These are phyloP conservation scores for Gymnoscopelus braueri DNA, from an alignment of 2,797 vertebrate species.

Conservation along the genomic window DNA sequence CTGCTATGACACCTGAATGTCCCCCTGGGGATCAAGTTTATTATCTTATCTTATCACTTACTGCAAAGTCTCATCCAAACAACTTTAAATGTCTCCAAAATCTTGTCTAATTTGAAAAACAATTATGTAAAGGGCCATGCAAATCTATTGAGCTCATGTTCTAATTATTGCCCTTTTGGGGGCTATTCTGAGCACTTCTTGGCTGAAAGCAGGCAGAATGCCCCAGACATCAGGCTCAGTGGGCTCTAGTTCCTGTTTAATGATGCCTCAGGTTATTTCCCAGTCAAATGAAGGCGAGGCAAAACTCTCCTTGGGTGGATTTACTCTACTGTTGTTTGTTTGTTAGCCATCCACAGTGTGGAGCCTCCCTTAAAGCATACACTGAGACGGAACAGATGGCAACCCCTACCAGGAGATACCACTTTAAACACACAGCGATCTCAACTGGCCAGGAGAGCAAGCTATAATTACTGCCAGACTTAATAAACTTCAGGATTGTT, in stretches of 20 bases:
- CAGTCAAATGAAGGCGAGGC: conserved; percentile 83
- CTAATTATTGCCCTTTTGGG: conserved; percentile 39
- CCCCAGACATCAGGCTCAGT: conserved; percentile 39
- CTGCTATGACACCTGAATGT: no score
- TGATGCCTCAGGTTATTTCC: conserved; percentile 77
- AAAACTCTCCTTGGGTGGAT: conserved; percentile 50
- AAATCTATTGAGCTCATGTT: conserved; percentile 23
- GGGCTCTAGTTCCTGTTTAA: conserved; percentile 70
- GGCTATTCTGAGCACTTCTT: conserved; percentile 37
- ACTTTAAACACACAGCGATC: conserved; percentile 61
- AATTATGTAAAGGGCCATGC: conserved; percentile 24
- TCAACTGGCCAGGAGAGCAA: conserved; percentile 35
- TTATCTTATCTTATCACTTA: no score
- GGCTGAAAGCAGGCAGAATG: conserved; percentile 43
- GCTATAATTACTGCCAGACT: conserved; percentile 56
- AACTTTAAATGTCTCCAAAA: conserved; percentile 26
- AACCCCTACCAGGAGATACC: conserved; percentile 62
- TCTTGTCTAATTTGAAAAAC: conserved; percentile 34
- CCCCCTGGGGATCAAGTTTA: no score
- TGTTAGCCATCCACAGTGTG: conserved; percentile 62
- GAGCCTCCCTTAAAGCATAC: conserved; percentile 77
- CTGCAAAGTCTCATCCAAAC: conserved; percentile 1
- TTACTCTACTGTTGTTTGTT: conserved; percentile 74
- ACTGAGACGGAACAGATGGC: conserved; percentile 78
- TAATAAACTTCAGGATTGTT: conserved; percentile 44